phyloP scores from a whole-genome alignment of 2,888 invertebrate genomes.

The Sminthurinus aureus region DNA sequence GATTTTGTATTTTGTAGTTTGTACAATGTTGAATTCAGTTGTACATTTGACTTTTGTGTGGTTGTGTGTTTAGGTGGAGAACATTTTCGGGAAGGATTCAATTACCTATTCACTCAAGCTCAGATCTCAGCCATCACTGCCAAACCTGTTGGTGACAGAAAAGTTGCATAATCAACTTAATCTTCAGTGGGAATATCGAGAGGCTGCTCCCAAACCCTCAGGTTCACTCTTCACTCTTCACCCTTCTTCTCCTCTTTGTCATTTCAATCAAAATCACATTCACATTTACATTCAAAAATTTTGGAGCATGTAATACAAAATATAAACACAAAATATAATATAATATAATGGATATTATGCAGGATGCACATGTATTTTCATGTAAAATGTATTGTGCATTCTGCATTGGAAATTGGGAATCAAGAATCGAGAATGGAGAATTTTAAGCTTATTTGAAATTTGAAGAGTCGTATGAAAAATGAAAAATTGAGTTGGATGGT shows the following conservation, averaged over 20 bases:
- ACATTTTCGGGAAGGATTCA: slow-evolving; percentile 62
- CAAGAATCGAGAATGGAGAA: no score
- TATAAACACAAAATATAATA: neutral
- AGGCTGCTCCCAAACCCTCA: slow-evolving; percentile 31
- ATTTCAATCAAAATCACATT: neutral
- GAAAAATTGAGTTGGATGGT: no score
- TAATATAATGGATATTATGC: neutral
- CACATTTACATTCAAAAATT: neutral
- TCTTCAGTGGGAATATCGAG: slow-evolving; percentile 34
- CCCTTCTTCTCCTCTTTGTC: neutral
- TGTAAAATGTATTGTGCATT: no score
- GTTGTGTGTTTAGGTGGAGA: slow-evolving; percentile 58
- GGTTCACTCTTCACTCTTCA: slow-evolving; percentile 14
- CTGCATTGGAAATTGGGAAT: no score
- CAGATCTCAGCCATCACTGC: slow-evolving; percentile 25
- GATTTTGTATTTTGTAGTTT: no score
- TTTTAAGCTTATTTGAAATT: no score
- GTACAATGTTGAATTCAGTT: no score
- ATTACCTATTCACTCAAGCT: slow-evolving; percentile 61
- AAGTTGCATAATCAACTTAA: slow-evolving; percentile 31
- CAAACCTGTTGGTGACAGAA: slow-evolving; percentile 35
- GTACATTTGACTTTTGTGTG: neutral
- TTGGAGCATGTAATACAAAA: neutral
- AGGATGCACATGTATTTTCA: no score
- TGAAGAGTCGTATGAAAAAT: no score